Percentiles rank a stretch among this genome's conserved stretches.
Evolutionary conservation across 37 sponge, comb jelly and placozoan genomes (phyloP).

Genomic region (Aplysina aerophoba): DNA sequence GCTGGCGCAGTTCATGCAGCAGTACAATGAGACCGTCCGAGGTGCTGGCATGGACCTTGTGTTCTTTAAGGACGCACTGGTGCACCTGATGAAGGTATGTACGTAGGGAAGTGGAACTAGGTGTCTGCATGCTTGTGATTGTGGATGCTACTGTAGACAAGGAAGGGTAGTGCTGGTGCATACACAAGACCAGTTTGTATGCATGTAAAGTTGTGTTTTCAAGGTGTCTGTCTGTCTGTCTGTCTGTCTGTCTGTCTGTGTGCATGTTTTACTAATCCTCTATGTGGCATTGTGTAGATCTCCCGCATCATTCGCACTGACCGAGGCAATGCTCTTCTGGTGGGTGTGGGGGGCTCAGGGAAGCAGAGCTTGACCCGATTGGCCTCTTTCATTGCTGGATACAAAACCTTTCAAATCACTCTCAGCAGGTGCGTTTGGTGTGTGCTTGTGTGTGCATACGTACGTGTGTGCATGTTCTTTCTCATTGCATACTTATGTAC

Average conservation of each 20-base stretch:
- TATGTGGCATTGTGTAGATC: conserved; percentile 42
- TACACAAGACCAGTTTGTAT: neutral
- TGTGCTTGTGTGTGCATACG: neutral
- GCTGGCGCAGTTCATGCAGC: conserved; percentile 72
- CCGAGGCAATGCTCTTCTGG: conserved; percentile 93
- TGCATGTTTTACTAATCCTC: neutral
- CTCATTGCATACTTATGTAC: neutral
- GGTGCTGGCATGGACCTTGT: conserved; percentile 99
- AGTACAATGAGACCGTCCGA: conserved; percentile 96
- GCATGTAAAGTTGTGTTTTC: neutral
- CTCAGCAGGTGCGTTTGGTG: conserved; percentile 66
- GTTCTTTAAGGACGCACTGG: conserved; percentile 99
- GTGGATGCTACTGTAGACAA: neutral
- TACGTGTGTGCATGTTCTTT: neutral
- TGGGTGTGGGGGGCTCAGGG: conserved; percentile 99
- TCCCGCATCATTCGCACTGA: conserved; percentile 98
- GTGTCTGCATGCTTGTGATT: neutral
- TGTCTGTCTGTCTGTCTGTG: neutral
- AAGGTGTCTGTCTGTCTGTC: neutral
- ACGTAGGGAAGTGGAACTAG: neutral
- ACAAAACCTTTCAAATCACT: conserved; percentile 98
- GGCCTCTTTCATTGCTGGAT: conserved; percentile 98
- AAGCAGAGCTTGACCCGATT: conserved; percentile 99
- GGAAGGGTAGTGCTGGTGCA: no score
- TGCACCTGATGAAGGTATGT: conserved; percentile 86